Evolutionary conservation across 1,140 invertebrate species (phyloP), one percentile per base, ranked within the genome.

Genomic region (Berghia stephanieae): DNA sequence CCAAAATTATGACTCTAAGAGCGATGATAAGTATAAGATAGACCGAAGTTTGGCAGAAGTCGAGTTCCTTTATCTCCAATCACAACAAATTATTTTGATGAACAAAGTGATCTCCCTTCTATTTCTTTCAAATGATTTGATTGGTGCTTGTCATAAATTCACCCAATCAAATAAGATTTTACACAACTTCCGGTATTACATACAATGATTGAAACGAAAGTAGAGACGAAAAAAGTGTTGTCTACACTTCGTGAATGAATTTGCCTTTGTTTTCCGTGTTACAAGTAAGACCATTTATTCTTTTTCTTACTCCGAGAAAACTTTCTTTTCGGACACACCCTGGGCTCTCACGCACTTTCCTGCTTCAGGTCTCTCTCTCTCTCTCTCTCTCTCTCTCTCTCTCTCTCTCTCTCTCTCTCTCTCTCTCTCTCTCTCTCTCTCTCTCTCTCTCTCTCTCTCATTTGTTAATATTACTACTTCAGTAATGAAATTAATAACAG

Each of bases 341-440:
- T 31, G 24, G n/a, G 24, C 55, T 60, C 55, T 60, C 21, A 4
- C 21, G 24, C 55, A 27, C 21, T 60, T 21, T 60, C 55, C 34
- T 21, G 8, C 21, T 21, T 31, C 5, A n/a, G 24, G n/a, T 60
- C 4, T 60, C 55, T 60, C 55, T 60, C 4, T 60, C 55, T 60
- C 4, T 60, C 55, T 6, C 4, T 60, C 55, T 60, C 4, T 60
- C 55, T 60, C 4, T 21, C 4, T 10, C 6, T 38, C 40, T 10
- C 6, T 69, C 40, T 42, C 5, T 69, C 67, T 69, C 5, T 69
- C 67, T 6, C 5, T 42, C n/a, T 69, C 6, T 69, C 67, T 69
- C 5, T 42, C 40, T 69, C 67, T 10, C 5, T 6, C n/a, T 69
- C 6, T 69, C 40, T 60, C 4, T 60, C 55, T 21, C 4, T 60